A percentile compares a stretch with the other conserved stretches of the same genome.
These are phyloP conservation scores for Gymnarchus niloticus DNA, from an alignment of 2,113 vertebrate species.

Conservation along the genomic window DNA sequence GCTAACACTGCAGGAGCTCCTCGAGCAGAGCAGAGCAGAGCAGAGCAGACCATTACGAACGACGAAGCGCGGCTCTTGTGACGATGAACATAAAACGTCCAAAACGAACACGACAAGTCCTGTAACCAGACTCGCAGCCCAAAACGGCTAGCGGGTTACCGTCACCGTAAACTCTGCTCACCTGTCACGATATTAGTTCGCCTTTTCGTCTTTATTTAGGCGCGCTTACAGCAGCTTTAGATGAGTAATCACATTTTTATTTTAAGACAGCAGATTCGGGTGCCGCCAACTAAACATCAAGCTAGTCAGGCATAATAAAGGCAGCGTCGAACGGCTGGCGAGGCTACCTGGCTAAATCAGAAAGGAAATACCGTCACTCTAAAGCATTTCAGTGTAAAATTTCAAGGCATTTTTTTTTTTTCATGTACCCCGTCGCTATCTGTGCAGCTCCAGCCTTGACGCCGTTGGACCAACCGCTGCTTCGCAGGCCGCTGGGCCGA, in stretches of 20 bases:
- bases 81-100: too few species aligned
- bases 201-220: background rate
- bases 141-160: too few species aligned
- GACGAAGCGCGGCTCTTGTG: too few species aligned
- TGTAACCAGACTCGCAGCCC: too few species aligned
- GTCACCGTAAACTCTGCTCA: too few species aligned
- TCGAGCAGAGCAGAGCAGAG: too few species aligned
- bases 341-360: background rate
- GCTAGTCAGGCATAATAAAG: background rate
- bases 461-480: conserved; percentile 60
- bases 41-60: background rate
- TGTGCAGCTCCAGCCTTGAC: conserved; percentile 67
- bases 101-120: too few species aligned
- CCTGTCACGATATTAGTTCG: too few species aligned
- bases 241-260: background rate
- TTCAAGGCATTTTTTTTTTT: background rate
- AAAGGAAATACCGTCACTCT: background rate
- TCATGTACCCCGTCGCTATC: conserved; percentile 59
- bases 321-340: background rate
- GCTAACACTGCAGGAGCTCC: background rate
- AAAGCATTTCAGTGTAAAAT: background rate
- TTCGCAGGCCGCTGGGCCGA: conserved; percentile 51
- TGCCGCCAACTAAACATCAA: background rate
- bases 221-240: background rate
- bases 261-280: background rate